Evolutionary conservation across 2,888 invertebrate species (phyloP).

Genomic region (Amphimallon solstitiale): DNA sequence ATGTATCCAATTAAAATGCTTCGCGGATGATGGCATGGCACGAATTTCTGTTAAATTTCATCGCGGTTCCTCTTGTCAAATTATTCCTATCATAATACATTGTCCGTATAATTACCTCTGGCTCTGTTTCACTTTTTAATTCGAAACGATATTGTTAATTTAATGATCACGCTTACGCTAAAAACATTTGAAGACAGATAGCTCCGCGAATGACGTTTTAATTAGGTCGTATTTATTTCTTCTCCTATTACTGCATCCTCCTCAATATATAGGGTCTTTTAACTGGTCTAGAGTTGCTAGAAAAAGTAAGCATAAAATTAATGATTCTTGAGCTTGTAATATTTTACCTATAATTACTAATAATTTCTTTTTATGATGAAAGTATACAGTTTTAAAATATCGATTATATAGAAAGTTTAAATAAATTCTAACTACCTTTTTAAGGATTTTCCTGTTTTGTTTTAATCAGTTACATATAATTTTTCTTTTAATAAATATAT

Average conservation of each 20-base stretch:
- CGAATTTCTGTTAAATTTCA: not conserved
- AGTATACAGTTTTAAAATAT: too few species aligned
- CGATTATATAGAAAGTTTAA: too few species aligned
- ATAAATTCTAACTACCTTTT: too few species aligned
- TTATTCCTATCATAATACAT: not conserved
- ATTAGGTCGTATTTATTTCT: conserved; percentile 17
- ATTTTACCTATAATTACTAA: too few species aligned
- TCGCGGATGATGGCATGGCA: not conserved
- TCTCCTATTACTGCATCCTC: conserved; percentile 11
- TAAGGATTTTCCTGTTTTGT: too few species aligned
- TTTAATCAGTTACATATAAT: too few species aligned
- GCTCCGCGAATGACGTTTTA: conserved; percentile 12
- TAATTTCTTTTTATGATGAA: too few species aligned
- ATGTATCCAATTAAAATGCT: not conserved
- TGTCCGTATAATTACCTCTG: conserved; percentile 8
- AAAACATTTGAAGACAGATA: conserved; percentile 1
- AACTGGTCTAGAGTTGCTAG: too few species aligned
- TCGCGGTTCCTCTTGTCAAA: not conserved
- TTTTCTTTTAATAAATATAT: too few species aligned
- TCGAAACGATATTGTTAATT: conserved; percentile 23
- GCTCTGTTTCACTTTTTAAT: conserved; percentile 16
- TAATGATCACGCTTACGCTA: conserved; percentile 11
- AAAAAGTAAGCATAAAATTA: too few species aligned
- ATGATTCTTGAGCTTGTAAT: too few species aligned
- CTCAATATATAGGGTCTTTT: too few species aligned